Base-by-base conservation (phyloP, 1,140 invertebrate species). In the Atta texana region DNA sequence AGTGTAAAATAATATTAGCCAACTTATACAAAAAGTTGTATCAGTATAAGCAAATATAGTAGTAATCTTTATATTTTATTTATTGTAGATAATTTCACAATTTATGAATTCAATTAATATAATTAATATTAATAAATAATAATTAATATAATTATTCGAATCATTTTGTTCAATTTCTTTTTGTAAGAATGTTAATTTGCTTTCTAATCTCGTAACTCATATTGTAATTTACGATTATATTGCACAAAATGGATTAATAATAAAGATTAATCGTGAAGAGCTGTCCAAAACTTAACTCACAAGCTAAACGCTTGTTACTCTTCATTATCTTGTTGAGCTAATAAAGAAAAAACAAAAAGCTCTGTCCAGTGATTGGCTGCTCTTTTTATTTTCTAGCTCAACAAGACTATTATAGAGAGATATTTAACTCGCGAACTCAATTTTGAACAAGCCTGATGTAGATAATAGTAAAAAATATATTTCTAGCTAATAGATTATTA, bases 51-150 rank as follows among this genome's bases (percentile, higher is more conserved):
- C 7, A 77, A 63, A 61, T 61, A 49, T 2, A 21, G 3, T 63
- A 44, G 3, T 21, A 14, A 2, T 2, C 18, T 34, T 57, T 31
- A 21, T 12, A 31, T 64, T 16, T 64, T 78, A n/a, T 68, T 55
- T 81, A 6, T 8, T 44, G 28, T n/a, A 18, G 5, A 68, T 6
- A 66, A 49, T 64, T 77, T 63, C 10, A 69, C 31, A 69, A 57
- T 81, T 78, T 34, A 34, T 10, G 34, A 51, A 31, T 66, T 68
- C 16, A 21, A 34, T 66, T 44, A 44, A 31, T 66, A 75, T 51
- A 8, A 34, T 39, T 69, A 24, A 24, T 24, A 34, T 39, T 69
- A 24, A 24, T 24, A 24, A 24, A 24, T 24, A 24, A 24, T 24
- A 21, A 34, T 66, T 44, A 44, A 31, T 66, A 75, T 51, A 8